Conservation (phyloP, 2,113 vertebrate genomes). For the Corythoichthys intestinalis region DNA sequence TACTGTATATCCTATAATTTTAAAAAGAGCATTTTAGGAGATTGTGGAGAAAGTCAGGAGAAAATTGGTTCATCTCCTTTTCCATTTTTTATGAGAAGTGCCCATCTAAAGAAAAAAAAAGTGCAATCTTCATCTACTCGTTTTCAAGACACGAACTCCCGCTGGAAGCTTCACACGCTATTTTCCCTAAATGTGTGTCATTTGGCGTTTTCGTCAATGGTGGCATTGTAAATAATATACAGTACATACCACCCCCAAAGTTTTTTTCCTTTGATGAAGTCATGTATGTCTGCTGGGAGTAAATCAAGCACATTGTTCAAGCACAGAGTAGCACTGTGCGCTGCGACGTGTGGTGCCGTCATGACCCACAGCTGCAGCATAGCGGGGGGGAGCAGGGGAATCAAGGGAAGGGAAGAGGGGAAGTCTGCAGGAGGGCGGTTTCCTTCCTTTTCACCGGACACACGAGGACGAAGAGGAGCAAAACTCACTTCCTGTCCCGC, state of each 20-base stretch:
- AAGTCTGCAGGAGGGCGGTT: conserved; percentile 4
- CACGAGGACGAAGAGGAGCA: conserved; percentile 24
- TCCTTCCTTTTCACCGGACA: conserved; percentile 31
- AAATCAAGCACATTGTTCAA: not conserved
- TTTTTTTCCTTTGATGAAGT: conserved; percentile 21
- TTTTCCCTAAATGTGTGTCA: conserved; percentile 26
- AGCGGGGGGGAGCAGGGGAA: not conserved
- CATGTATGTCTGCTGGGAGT: conserved; percentile 16
- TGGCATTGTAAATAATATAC: not conserved
- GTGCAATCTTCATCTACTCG: too few relatives aligned
- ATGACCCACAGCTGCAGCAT: conserved; percentile 61
- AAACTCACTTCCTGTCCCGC: conserved; percentile 52
- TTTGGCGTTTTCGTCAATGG: not conserved
- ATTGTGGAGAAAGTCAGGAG: conserved; percentile 7
- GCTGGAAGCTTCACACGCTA: conserved; percentile 9
- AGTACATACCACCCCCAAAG: conserved; percentile 3
- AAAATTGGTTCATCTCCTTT: conserved; percentile 19
- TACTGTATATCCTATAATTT: not conserved
- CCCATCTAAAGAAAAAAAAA: conserved; percentile 3
- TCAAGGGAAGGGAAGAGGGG: conserved; percentile 21
- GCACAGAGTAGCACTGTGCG: conserved; percentile 48
- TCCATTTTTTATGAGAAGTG: conserved; percentile 34
- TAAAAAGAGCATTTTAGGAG: conserved; percentile 34
- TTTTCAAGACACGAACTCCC: conserved; percentile 3
- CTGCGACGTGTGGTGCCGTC: conserved; percentile 56